Evolutionary conservation across 2,888 invertebrate species (phyloP), one percentile per base, ranked within the genome.

Genomic region (Glomeris marginata): DNA sequence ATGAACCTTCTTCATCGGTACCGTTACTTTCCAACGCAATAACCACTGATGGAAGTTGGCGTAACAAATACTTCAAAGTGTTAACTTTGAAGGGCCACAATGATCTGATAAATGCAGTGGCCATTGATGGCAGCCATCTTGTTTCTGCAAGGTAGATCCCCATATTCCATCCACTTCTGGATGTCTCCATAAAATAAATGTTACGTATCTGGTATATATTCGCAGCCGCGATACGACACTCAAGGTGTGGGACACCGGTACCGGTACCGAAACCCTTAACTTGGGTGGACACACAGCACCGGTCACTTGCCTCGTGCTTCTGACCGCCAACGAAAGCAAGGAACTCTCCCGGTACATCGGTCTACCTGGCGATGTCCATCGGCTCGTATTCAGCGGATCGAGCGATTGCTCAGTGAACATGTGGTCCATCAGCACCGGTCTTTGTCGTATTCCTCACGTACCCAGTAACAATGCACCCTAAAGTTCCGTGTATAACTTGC

Each of bases 341-440:
- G 41, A 55, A 58, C 58, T 57, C 37, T 51, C 55, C 15, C 22
- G 43, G 11, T 51, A 53, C 35, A 44, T 56, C 22, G 52, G 53
- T 16, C 50, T 51, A 8, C 34, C 41, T 8, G 37, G 47, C 33
- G 28, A 28, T 8, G 35, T 33, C 11, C 47, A 59, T 18, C 52
- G 57, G 35, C 51, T 64, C 15, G 56, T 61, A 18, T 49, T 66
- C 41, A 65, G 63, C 56, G 64, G 62, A 4, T 64, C 65, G 1
- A 54, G 57, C 2, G 66, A 66, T 54, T 65, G 65, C 50, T 59
- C 57, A 20, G 55, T 64, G 45, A 63, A 62, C 49, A 38, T 65
- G 1, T 66, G 66, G 66, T 59, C 61, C 16, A 52, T 63, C 10
- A 52, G 57, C 1, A 57, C 62, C 56, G 65, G 65, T 66, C 40